Percentiles rank a stretch among this genome's conserved stretches.
Conservation (phyloP, 2,797 vertebrate genomes). For the Epinephelus coioides region DNA sequence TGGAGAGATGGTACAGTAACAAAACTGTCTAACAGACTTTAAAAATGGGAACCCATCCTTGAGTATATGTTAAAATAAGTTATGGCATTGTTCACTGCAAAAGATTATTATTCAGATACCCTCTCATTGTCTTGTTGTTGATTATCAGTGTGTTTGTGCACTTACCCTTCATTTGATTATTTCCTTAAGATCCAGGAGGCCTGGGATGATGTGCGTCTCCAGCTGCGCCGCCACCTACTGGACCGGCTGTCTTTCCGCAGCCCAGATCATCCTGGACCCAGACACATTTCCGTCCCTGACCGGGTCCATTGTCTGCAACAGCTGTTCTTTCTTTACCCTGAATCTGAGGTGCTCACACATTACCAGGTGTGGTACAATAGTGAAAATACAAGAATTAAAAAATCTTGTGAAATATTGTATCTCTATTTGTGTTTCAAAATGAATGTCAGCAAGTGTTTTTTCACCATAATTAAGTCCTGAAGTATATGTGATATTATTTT, state of each 20-base stretch:
- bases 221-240: slow-evolving; percentile 90
- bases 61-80: not conserved
- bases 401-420: not conserved
- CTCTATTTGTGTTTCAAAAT: not conserved
- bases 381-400: not conserved
- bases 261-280: slow-evolving; percentile 31
- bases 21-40: not conserved
- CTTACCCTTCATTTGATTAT: not conserved
- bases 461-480: not conserved
- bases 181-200: slow-evolving; percentile 83
- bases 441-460: not conserved
- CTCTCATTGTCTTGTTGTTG: not conserved
- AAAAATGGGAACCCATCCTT: not conserved
- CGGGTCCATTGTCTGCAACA: slow-evolving; percentile 88
- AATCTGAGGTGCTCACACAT: slow-evolving; percentile 89
- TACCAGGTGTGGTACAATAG: slow-evolving; percentile 83
- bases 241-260: slow-evolving; percentile 78
- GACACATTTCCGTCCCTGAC: slow-evolving; percentile 66
- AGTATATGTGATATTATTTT: not conserved
- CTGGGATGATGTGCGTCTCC: slow-evolving; percentile 92
- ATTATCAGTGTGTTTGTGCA: not conserved
- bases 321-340: slow-evolving; percentile 92
- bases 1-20: not conserved
- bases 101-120: not conserved
- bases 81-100: not conserved